phyloP scores from a whole-genome alignment of 2,888 invertebrate genomes.

The Anodontia alba region DNA sequence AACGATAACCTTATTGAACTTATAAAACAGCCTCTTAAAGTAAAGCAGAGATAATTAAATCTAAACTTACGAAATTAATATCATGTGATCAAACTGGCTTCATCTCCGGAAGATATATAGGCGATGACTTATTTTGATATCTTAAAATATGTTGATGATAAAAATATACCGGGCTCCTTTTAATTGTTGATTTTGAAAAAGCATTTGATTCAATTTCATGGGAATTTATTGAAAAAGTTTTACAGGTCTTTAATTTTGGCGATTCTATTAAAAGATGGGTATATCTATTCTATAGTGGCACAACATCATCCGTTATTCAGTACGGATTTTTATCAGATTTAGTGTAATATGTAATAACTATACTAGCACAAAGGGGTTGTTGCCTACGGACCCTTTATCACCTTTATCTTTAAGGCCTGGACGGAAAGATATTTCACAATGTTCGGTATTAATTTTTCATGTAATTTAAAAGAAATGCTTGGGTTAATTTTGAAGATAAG shows the following conservation, averaged over 20 bases:
- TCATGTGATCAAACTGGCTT: constrained; percentile 22
- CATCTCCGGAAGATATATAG: constrained; percentile 4
- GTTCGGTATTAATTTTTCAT: neutral
- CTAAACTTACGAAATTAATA: constrained; percentile 4
- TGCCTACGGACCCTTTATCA: too few relatives aligned
- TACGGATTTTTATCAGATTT: neutral
- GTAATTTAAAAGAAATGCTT: neutral
- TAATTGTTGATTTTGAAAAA: constrained; percentile 21
- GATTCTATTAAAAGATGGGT: constrained; percentile 18
- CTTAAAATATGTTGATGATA: neutral
- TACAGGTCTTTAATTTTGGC: constrained; percentile 14
- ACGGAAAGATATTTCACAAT: neutral
- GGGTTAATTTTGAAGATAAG: neutral
- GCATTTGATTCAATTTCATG: too few relatives aligned
- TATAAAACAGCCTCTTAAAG: constrained; percentile 20
- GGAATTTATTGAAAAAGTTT: neutral
- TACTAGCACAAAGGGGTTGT: neutral
- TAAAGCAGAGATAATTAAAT: constrained; percentile 10
- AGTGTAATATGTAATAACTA: too few relatives aligned
- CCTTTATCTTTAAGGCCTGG: neutral
- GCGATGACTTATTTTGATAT: constrained; percentile 20
- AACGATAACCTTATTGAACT: constrained; percentile 16
- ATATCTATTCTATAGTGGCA: neutral
- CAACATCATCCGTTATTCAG: too few relatives aligned
- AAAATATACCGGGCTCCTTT: constrained; percentile 13